Conservation (phyloP, 2,888 invertebrate genomes). For the Rhamphomyia laevipes region DNA sequence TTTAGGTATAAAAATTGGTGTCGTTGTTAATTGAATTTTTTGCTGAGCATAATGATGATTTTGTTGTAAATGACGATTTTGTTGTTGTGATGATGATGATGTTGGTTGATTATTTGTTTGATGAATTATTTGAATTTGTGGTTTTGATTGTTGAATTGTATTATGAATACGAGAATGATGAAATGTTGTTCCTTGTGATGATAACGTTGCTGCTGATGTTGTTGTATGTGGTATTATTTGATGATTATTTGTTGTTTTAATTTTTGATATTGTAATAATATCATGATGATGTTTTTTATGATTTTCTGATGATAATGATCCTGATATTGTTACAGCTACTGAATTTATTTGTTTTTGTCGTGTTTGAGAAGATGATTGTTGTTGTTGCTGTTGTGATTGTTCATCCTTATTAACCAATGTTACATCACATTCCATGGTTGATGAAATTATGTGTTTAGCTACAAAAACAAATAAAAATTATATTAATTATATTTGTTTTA, state of each 20-base stretch:
- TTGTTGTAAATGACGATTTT: background rate
- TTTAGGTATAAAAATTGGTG: background rate
- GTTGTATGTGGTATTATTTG: slow-evolving; percentile 11
- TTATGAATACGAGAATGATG: background rate
- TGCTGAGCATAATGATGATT: slow-evolving; percentile 1
- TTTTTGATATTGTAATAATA: background rate
- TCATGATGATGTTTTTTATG: background rate
- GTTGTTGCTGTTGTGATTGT: slow-evolving; percentile 7
- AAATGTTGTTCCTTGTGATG: slow-evolving; percentile 1
- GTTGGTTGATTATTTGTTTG: slow-evolving; percentile 1
- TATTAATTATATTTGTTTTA: background rate
- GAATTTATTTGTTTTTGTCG: background rate
- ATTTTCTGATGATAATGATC: background rate
- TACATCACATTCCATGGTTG: slow-evolving; percentile 23
- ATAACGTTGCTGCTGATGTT: background rate
- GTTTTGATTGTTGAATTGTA: background rate
- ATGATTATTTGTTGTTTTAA: slow-evolving; percentile 16
- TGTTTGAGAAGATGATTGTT: background rate
- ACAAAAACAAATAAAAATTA: background rate
- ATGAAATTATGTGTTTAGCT: slow-evolving; percentile 11
- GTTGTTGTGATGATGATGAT: background rate
- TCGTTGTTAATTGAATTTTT: slow-evolving; percentile 4
- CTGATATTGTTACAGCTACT: no score
- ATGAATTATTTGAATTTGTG: slow-evolving; percentile 2
- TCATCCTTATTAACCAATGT: slow-evolving; percentile 15